A percentile compares a stretch with the other conserved stretches of the same genome.
phyloP scores from a whole-genome alignment of 2,888 invertebrate genomes.

The Cataglyphis albicans region DNA sequence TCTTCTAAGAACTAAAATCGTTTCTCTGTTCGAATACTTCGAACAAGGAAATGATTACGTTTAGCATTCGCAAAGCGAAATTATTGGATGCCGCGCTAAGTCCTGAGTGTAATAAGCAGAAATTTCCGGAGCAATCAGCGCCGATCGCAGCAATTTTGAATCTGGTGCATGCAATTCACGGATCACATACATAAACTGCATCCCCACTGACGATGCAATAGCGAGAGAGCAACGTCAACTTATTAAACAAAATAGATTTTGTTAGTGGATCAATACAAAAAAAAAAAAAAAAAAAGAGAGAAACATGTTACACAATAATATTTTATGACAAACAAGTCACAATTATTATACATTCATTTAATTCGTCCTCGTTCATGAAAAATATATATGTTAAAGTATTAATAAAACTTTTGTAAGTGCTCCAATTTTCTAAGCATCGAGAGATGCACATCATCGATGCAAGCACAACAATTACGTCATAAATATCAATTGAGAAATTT shows the following conservation, averaged over 20 bases:
- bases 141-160: conserved; percentile 50
- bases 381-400: not conserved
- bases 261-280: not conserved
- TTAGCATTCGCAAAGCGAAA: conserved; percentile 27
- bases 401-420: not conserved
- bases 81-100: conserved; percentile 24
- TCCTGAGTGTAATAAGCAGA: conserved; percentile 43
- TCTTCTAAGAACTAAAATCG: not conserved
- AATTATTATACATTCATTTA: not conserved
- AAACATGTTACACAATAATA: conserved; percentile 2
- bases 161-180: conserved; percentile 44
- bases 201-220: not conserved
- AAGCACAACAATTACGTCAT: not conserved
- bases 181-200: conserved; percentile 38
- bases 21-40: not conserved
- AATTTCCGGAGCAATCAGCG: conserved; percentile 46
- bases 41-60: conserved; percentile 26
- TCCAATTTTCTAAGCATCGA: not conserved
- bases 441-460: not conserved
- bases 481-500: conserved; percentile 13
- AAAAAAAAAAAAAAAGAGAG: not conserved
- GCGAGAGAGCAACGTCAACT: not conserved
- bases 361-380: not conserved
- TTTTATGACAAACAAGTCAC: not conserved
- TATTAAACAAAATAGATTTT: conserved; percentile 14